Conservation (phyloP, 2,113 vertebrate genomes). For the Fulica atra region DNA sequence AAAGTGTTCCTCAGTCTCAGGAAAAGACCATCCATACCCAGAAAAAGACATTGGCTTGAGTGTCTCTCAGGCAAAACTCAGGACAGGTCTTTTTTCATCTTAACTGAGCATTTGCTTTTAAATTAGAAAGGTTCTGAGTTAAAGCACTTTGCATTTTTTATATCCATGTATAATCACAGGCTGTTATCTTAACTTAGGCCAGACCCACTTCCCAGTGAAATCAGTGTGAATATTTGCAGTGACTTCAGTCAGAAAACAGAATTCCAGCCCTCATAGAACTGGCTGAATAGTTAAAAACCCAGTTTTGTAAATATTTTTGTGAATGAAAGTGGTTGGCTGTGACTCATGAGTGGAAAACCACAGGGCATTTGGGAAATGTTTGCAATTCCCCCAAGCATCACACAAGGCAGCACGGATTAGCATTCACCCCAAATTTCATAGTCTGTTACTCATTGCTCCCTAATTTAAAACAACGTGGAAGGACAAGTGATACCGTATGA, state of each 20-base stretch:
- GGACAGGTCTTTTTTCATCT: conserved; percentile 13
- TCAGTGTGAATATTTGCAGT: background rate
- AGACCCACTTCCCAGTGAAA: background rate
- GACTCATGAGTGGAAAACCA: background rate
- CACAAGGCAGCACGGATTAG: background rate
- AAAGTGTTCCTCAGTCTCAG: background rate
- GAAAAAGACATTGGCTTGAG: background rate
- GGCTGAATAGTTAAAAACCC: background rate
- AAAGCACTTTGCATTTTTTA: background rate
- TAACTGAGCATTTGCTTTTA: conserved; percentile 51
- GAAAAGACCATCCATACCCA: background rate
- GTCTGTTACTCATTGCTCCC: background rate
- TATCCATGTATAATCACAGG: conserved; percentile 15
- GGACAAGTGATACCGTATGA: background rate
- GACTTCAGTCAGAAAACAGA: background rate
- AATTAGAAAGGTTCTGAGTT: conserved; percentile 13
- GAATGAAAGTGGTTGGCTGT: background rate
- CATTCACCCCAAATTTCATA: background rate
- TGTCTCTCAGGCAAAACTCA: background rate
- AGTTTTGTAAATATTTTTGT: conserved; percentile 7
- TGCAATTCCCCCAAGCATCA: background rate
- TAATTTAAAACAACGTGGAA: background rate
- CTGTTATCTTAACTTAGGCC: background rate
- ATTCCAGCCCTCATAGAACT: background rate
- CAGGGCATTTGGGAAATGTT: background rate